phyloP scores from a whole-genome alignment of 37 sponge, comb jelly and placozoan species.

The Crambe crambe region DNA sequence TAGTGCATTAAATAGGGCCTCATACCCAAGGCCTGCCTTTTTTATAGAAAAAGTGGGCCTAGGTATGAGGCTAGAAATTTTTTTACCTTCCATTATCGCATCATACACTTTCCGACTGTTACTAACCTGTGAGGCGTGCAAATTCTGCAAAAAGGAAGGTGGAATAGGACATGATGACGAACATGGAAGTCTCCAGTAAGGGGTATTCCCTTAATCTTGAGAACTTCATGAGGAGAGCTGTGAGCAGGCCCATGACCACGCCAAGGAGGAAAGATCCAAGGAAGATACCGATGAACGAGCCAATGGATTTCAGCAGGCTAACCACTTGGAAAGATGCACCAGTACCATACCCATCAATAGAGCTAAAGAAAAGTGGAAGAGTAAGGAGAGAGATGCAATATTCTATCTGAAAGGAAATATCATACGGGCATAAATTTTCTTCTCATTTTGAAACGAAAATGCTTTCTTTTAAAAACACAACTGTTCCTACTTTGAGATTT shows the following conservation, averaged over 20 bases:
- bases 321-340: conserved; percentile 14
- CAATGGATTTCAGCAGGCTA: conserved; percentile 44
- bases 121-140: conserved; percentile 81
- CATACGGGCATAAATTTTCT: too few species aligned
- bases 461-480: too few species aligned
- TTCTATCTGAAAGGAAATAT: too few species aligned
- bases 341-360: conserved; percentile 59
- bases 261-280: conserved; percentile 94
- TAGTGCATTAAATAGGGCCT: not conserved
- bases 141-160: conserved; percentile 91
- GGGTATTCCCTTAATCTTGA: conserved; percentile 85
- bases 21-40: not conserved
- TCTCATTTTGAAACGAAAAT: too few species aligned
- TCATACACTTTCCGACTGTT: too few species aligned
- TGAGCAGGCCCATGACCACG: conserved; percentile 65
- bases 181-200: conserved; percentile 89
- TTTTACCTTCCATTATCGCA: too few species aligned
- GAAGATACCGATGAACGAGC: conserved; percentile 87
- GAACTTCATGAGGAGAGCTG: conserved; percentile 90
- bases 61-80: too few species aligned
- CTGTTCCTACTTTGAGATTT: too few species aligned
- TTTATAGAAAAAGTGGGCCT: too few species aligned
- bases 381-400: not conserved
- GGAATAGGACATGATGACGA: conserved; percentile 85
- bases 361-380: conserved; percentile 13